Conservation (phyloP, 2,113 vertebrate species). For the Dromas ardeola region DNA sequence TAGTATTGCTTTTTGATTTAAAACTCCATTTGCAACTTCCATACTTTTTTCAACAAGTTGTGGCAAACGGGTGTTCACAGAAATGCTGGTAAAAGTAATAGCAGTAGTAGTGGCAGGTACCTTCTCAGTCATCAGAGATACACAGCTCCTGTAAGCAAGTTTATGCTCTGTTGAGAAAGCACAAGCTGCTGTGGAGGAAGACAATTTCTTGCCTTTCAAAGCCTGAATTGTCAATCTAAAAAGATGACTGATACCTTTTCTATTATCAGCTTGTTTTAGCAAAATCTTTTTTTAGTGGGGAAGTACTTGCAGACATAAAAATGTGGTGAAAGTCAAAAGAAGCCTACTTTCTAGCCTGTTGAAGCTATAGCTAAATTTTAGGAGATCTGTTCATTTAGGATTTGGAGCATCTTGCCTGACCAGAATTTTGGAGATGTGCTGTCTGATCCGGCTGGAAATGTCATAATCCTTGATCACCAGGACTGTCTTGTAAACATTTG, state of each 20-base stretch:
- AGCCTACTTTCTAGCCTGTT: not conserved
- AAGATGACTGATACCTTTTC: not conserved
- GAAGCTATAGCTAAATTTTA: not conserved
- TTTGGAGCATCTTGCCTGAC: not conserved
- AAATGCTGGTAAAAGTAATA: not conserved
- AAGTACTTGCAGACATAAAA: not conserved
- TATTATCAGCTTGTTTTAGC: not conserved
- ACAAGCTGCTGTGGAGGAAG: not conserved
- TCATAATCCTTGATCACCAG: not conserved
- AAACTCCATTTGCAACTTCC: not conserved
- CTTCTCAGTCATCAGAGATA: not conserved
- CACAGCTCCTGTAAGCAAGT: not conserved
- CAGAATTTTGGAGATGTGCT: not conserved
- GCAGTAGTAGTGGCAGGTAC: not conserved
- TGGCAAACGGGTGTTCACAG: rapidly evolving
- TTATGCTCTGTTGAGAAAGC: not conserved
- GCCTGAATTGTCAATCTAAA: not conserved
- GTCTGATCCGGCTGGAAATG: not conserved
- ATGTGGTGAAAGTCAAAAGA: not conserved
- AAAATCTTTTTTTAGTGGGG: not conserved
- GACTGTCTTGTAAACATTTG: not conserved
- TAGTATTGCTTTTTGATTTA: not conserved
- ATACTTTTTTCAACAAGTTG: not conserved
- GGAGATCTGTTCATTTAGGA: not conserved
- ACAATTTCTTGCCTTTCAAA: not conserved